Base-by-base conservation (phyloP, 64 coral and sea anemone genomes). In the Montipora efflorescens region DNA sequence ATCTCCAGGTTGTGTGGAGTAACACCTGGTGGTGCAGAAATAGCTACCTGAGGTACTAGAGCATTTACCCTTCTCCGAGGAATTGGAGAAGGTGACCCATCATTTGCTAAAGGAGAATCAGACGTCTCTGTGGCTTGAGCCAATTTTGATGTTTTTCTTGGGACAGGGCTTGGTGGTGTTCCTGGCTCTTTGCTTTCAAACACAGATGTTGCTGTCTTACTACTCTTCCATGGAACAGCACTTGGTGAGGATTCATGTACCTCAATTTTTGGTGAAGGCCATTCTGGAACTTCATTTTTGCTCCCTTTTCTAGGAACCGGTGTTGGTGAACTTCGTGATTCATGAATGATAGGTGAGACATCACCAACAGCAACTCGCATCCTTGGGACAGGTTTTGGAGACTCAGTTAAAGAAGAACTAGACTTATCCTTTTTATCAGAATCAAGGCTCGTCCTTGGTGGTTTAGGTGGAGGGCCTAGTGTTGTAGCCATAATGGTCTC, bases 401-500 rank as follows among this genome's bases (percentile, higher is more conserved):
- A 43, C 25, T 44, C 57, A 2, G 19, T 13, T 46, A 80, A 13
- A 61, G 68, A 43, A n/a, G 4, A 49, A 23, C 46, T 22, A 19
- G 49, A 48, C 79, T 80, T 44, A 15, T 71, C 47, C 5, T 19
- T 88, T 12, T 69, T 59, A 67, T 93, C 84, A 16, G 15, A 10
- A 50, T 93, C 91, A 93, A 75, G 84, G 76, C 88, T 95, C 44
- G 43, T 8, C 49, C 88, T 90, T 7, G 80, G 80, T 22, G 88
- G 93, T 59, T 95, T 95, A n/a, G 88, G 72, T 57, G 93, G 93
- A 2, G 88, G 74, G 1, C 36, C 62, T 12, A 20, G 43, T 20
- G 59, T 73, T 46, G 71, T 15, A 57, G 53, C 7, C 14, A 74
- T 51, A n/a, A 66, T 47, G 23, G 61, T 21, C 16, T 43, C 36